phyloP scores from a whole-genome alignment of 2,797 vertebrate genomes.

The Poecilia picta region DNA sequence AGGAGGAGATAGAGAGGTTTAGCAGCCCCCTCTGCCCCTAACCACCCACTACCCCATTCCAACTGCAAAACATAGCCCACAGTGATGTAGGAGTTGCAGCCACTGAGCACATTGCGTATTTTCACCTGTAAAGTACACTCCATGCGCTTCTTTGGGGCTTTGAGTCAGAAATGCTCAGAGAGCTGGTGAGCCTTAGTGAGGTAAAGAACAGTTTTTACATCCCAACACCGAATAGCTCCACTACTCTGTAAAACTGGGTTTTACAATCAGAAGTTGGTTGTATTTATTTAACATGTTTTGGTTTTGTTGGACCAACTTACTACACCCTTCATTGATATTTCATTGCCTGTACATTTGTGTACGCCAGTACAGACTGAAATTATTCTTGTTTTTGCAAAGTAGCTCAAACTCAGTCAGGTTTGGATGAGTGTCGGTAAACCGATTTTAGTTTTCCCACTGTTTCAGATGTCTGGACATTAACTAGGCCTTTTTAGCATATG shows the following conservation, averaged over 20 bases:
- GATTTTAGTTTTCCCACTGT: background rate
- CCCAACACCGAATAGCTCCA: background rate
- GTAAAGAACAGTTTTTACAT: conserved; percentile 1
- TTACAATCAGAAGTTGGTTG: conserved; percentile 2
- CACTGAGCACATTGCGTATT: conserved; percentile 27
- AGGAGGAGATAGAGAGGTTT: conserved; percentile 62
- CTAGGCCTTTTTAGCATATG: background rate
- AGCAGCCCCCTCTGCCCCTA: conserved; percentile 47
- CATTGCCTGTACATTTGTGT: background rate
- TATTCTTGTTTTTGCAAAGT: background rate
- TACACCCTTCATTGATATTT: background rate
- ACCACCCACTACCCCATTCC: conserved; percentile 55
- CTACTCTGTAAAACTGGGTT: conserved; percentile 25
- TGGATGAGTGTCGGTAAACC: background rate
- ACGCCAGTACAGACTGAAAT: background rate
- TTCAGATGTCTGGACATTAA: background rate
- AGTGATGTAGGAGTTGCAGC: conserved; percentile 65
- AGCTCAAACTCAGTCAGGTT: background rate
- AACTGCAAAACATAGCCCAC: conserved; percentile 59
- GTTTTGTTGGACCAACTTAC: background rate
- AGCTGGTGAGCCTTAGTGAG: conserved; percentile 23
- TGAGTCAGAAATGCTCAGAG: conserved; percentile 41
- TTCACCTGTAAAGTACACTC: conserved; percentile 37
- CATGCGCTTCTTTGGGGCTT: conserved; percentile 39
- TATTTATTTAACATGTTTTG: background rate